A percentile compares a stretch with the other conserved stretches of the same genome.
Evolutionary conservation across 2,797 vertebrate species (phyloP).

Genomic region (Yasuhikotakia modesta): DNA sequence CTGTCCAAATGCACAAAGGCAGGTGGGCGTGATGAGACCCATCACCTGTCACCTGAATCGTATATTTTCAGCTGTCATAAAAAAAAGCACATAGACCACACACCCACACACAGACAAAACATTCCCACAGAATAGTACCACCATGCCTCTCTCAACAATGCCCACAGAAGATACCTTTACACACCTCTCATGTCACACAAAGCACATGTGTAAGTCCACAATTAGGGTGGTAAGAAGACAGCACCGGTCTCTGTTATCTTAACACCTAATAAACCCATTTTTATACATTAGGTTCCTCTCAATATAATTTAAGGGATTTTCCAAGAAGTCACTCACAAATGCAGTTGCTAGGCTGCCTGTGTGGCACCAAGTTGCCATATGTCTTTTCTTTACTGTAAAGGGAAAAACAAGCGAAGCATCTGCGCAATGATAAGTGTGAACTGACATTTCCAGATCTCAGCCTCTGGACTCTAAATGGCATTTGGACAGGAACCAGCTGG

Average conservation of each 20-base stretch:
- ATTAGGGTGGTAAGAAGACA: background rate
- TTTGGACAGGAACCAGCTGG: slow-evolving; percentile 3
- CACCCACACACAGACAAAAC: background rate
- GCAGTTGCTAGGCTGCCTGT: background rate
- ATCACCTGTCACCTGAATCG: slow-evolving; percentile 34
- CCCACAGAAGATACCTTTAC: background rate
- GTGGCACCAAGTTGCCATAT: slow-evolving; percentile 1
- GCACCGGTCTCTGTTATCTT: background rate
- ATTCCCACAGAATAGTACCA: background rate
- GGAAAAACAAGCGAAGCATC: slow-evolving; percentile 6
- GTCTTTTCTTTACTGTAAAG: background rate
- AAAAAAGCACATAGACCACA: slow-evolving; percentile 12
- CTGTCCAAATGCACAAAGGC: slow-evolving; percentile 37
- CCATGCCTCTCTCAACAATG: too few species aligned
- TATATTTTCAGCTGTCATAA: slow-evolving; percentile 40
- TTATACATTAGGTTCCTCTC: background rate
- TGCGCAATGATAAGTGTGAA: slow-evolving; percentile 22
- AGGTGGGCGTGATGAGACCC: slow-evolving; percentile 23
- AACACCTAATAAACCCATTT: background rate
- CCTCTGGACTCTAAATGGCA: slow-evolving; percentile 2
- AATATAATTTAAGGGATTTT: background rate
- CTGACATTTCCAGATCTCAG: slow-evolving; percentile 37
- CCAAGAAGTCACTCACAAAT: background rate
- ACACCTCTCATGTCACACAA: too few species aligned
- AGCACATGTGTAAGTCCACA: too few species aligned